Base-by-base conservation (phyloP, 2,113 vertebrate species). In the Rafetus swinhoei region DNA sequence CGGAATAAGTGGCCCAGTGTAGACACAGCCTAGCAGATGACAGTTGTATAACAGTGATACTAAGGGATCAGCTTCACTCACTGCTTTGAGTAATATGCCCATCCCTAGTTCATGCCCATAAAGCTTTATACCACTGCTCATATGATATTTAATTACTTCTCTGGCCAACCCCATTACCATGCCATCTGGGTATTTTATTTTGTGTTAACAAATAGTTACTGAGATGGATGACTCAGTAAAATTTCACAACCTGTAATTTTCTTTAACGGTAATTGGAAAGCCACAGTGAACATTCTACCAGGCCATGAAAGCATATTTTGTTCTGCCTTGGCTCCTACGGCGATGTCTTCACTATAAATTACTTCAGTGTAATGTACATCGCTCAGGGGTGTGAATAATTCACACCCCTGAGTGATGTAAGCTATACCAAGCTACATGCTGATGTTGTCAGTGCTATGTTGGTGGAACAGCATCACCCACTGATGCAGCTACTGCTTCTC, bases 21-120 rank as follows among this genome's bases (percentile, higher is more conserved):
- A n/a, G n/a, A n/a, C n/a, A n/a, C n/a, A n/a, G n/a, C n/a, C n/a
- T n/a, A 90, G 90, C 96, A 94, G 88, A 93, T 96, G 93, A 95
- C 95, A 95, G 91, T 94, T 96, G 86, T 90, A 84, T 97, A 96
- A 95, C 94, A 94, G 93, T 97, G 32, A n/a, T 95, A 97, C 94
- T 97, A 97, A 97, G 96, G 88, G 95, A 85, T 94, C 93, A 93
- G 92, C 94, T 95, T 95, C 95, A 97, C 91, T 96, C 92, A 91
- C 96, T 94, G 96, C 95, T 96, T 95, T 95, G 93, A 97, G 95
- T 96, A 96, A 97, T 95, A 81, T 95, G 94, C 93, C 88, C 74
- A 95, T 93, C 94, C 91, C 88, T 89, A 90, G 84, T 91, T 96
- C 90, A 89, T 95, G 97, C 93, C 95, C 96, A 93, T 95, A 97